Base-by-base conservation (phyloP, 2,797 vertebrate genomes). In the Poliocrania exsul region DNA sequence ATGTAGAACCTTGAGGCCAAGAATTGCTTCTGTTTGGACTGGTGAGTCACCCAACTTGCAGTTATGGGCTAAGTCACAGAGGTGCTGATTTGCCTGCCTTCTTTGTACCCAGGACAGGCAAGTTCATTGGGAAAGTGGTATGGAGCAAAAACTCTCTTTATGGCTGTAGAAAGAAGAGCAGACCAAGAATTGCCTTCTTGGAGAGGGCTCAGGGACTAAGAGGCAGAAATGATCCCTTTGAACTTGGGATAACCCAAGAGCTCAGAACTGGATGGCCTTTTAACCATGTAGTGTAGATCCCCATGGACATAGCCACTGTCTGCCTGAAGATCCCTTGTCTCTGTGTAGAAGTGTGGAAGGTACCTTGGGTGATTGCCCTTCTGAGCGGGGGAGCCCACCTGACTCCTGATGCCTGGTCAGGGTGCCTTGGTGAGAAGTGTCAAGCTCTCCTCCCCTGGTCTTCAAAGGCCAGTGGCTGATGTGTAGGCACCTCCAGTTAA, bases 261-360 rank as follows among this genome's bases (percentile, higher is more conserved):
- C 40, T 92, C 44, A 79, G 54, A 91, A 50, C 11, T 61, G 46
- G 35, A 26, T 61, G 23, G 19, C 28, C 7, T 90, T 31, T 83
- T 88, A 44, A 61, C 16, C 31, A 24, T 54, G 21, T n/a, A 37
- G 35, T 61, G 61, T 40, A 72, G 54, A 75, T 54, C 6, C 3
- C 6, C 15, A 25, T 1, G 3, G 35, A 37, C 31, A 47, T 0
- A 2, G 51, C 23, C 33, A 47, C 37, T 51, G 26, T 13, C 60
- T 86, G 16, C 47, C 62, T 44, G 64, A 70, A 80, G 56, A 53
- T 15, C 6, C 11, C 61, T 5, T 14, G 31, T 64, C 11, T 54
- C 60, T 60, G 25, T 64, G 67, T 47, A 77, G 67, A 72, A 62
- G 23, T 56, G 17, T 4, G 5, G 18, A 18, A 29, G 12, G 13